Conservation (phyloP, 2,113 vertebrate genomes). For the Psophia crepitans region DNA sequence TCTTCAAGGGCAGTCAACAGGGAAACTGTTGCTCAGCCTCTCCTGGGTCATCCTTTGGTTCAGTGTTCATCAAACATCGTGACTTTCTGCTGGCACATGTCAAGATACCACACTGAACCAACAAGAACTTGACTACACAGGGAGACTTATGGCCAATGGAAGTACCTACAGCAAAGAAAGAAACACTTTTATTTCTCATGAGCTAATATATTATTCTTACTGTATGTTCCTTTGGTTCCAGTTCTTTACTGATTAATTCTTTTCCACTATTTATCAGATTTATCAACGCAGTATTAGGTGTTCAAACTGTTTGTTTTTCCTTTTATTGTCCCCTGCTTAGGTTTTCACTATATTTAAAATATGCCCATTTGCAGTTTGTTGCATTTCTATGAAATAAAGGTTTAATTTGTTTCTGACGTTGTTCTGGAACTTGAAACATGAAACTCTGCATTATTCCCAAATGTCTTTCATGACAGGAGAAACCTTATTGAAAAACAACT, state of each 20-base stretch:
- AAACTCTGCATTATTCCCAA: background rate
- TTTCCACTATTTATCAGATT: background rate
- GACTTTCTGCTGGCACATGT: background rate
- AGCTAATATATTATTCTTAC: background rate
- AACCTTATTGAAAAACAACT: background rate
- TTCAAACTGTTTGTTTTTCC: background rate
- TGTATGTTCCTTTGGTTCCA: background rate
- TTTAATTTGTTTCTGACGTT: conserved; percentile 9
- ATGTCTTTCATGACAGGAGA: background rate
- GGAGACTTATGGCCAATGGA: background rate
- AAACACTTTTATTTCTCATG: background rate
- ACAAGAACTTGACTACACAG: background rate
- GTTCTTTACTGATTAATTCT: background rate
- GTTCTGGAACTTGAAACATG: background rate
- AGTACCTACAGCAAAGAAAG: background rate
- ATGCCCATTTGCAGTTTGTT: background rate
- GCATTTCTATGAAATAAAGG: background rate
- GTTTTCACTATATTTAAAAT: background rate
- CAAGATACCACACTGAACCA: background rate
- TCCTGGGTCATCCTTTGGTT: background rate
- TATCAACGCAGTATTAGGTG: background rate
- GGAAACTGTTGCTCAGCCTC: background rate
- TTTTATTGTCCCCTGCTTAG: background rate
- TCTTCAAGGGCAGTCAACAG: background rate
- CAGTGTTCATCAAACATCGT: background rate